A percentile compares a stretch with the other conserved stretches of the same genome.
Conservation (phyloP, 2,797 vertebrate species). For the Helicolenus hilgendorfi region DNA sequence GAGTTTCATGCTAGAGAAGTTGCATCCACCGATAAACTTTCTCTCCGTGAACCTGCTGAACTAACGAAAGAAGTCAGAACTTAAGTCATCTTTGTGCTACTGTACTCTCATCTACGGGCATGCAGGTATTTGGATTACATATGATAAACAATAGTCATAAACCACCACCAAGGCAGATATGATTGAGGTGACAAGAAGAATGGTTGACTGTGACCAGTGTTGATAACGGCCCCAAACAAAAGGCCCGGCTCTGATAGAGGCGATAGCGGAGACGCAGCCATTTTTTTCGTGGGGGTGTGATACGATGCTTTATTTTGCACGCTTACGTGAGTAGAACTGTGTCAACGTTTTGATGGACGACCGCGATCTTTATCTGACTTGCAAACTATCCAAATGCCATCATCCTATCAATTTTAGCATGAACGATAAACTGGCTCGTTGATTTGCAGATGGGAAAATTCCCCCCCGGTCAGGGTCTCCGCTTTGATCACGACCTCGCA, state of each 20-base stretch:
- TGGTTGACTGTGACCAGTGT: conserved; percentile 26
- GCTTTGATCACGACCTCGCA: conserved; percentile 79
- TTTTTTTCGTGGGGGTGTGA: background rate
- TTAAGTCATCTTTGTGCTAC: conserved; percentile 49
- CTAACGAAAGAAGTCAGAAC: conserved; percentile 14
- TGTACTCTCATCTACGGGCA: conserved; percentile 47
- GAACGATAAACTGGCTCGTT: conserved; percentile 66
- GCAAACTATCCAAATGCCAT: conserved; percentile 78
- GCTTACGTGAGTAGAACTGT: conserved; percentile 48
- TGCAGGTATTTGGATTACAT: conserved; percentile 74
- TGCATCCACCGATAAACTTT: conserved; percentile 30
- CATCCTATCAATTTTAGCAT: conserved; percentile 79
- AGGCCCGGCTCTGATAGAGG: conserved; percentile 37
- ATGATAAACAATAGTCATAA: conserved; percentile 54
- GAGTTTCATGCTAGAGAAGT: conserved; percentile 25
- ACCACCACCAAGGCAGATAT: conserved; percentile 71
- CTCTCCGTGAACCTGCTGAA: conserved; percentile 40
- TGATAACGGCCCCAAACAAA: conserved; percentile 45
- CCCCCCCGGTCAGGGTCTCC: conserved; percentile 61
- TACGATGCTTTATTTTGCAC: conserved; percentile 44
- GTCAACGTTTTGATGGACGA: conserved; percentile 72
- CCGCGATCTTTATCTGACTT: conserved; percentile 71
- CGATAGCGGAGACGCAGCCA: conserved; percentile 34
- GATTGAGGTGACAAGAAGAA: conserved; percentile 69
- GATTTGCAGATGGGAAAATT: conserved; percentile 62